Base-by-base conservation (phyloP, 2,888 invertebrate genomes). In the Drosophila vallismaia region DNA sequence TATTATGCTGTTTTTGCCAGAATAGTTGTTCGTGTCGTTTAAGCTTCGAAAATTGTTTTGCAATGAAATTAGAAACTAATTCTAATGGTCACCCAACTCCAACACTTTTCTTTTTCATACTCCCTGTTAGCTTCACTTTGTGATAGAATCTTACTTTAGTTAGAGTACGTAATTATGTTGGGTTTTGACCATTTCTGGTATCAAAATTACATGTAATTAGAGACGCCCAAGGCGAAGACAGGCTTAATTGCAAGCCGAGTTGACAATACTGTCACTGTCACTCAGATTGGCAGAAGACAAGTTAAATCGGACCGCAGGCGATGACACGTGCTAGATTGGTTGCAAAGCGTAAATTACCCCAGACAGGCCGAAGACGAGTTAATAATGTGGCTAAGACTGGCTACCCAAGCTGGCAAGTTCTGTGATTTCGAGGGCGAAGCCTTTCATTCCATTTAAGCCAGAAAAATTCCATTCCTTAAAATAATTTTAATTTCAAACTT, bases 1-100 rank as follows among this genome's bases (percentile, higher is more conserved):
- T 69, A 75, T 77, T 67, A 72, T 69, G 72, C 64, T 68, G 74
- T 67, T 75, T 53, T 40, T 52, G 46, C 40, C 45, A 29, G 42
- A 19, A 5, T 49, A 45, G 12, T 66, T 72, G 69, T 60, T 64
- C 66, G 49, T 69, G 76, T 77, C 77, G 68, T 73, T 77, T 75
- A 54, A 71, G 75, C 74, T 74, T 72, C 62, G 82, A 76, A 76
- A 84, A 84, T 84, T 68, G 87, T 84, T 84, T 84, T 79, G 72
- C 76, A 85, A 84, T 86, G 74, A 76, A 84, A 85, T 86, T 86
- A 84, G 72, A 79, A 56, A 76, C 60, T 71, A 86, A 85, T 84
- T 81, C 70, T 73, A 86, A 83, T 76, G 71, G 76, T 75, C 44
- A 68, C 73, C 71, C 68, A 6, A 36, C 60, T 44, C 24, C 14